Conservation (phyloP, 2,113 vertebrate species). For the Oenanthe melanoleuca region DNA sequence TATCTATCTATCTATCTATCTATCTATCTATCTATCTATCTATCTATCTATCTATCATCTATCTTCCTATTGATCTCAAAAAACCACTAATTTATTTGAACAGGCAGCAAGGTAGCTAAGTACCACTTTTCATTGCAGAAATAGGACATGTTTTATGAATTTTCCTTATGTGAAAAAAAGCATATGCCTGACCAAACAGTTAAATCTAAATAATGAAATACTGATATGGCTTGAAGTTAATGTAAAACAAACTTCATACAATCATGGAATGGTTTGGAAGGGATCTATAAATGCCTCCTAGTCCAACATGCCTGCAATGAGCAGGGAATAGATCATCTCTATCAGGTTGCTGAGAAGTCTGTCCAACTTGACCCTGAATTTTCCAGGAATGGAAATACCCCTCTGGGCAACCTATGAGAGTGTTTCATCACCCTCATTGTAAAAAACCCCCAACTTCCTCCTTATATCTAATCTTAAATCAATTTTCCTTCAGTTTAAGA, state of each 20-base stretch:
- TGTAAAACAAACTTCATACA: not conserved
- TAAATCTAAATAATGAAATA: not conserved
- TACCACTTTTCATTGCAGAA: not conserved
- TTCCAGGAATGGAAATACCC: not conserved
- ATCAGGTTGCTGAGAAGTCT: not conserved
- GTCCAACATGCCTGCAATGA: not conserved
- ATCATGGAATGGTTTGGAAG: not conserved
- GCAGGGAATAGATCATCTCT: not conserved
- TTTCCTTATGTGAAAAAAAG: not conserved
- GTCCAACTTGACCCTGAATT: not conserved
- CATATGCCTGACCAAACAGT: not conserved
- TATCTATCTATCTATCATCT: not conserved
- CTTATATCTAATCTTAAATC: not conserved
- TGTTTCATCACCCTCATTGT: not conserved
- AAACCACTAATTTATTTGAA: not conserved
- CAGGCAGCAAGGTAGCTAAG: not conserved
- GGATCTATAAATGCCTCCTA: not conserved
- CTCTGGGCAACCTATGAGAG: not conserved
- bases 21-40: too few relatives aligned
- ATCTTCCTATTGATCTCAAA: not conserved
- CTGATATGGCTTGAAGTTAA: not conserved
- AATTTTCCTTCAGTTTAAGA: not conserved
- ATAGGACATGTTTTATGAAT: not conserved
- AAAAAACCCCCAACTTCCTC: not conserved
- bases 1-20: not conserved